Evolutionary conservation across 2,113 vertebrate genomes (phyloP).

Genomic region (Anarrhichthys ocellatus): DNA sequence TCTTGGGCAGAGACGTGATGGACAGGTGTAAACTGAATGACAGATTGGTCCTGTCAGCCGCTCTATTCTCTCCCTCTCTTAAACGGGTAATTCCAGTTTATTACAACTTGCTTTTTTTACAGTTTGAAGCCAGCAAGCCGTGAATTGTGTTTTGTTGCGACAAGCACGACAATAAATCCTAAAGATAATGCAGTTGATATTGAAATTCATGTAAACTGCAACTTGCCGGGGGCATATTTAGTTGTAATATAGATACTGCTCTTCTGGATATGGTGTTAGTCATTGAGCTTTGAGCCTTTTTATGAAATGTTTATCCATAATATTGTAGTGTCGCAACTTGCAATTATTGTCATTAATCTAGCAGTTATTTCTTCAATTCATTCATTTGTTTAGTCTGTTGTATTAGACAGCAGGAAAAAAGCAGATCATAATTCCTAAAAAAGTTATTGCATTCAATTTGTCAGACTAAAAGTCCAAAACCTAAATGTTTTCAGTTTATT

Average conservation of each 20-base stretch:
- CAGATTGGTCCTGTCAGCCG: neutral
- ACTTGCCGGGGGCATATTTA: neutral
- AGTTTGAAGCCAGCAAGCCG: neutral
- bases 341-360: neutral
- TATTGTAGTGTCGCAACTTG: neutral
- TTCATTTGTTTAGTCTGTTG: neutral
- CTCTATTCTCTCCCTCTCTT: neutral
- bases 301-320: neutral
- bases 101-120: neutral
- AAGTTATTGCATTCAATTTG: neutral
- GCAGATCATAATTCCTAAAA: neutral
- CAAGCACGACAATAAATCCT: neutral
- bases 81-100: neutral
- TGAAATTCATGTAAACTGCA: neutral
- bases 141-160: neutral
- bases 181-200: neutral
- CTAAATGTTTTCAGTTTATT: neutral
- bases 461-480: neutral
- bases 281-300: neutral
- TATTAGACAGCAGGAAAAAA: neutral
- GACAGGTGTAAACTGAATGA: conserved; percentile 42
- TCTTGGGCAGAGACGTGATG: conserved; percentile 38
- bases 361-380: neutral
- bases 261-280: neutral
- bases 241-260: neutral